A percentile compares a stretch with the other conserved stretches of the same genome.
Evolutionary conservation across 1,140 invertebrate genomes (phyloP).

Genomic region (Drosophila insularis): DNA sequence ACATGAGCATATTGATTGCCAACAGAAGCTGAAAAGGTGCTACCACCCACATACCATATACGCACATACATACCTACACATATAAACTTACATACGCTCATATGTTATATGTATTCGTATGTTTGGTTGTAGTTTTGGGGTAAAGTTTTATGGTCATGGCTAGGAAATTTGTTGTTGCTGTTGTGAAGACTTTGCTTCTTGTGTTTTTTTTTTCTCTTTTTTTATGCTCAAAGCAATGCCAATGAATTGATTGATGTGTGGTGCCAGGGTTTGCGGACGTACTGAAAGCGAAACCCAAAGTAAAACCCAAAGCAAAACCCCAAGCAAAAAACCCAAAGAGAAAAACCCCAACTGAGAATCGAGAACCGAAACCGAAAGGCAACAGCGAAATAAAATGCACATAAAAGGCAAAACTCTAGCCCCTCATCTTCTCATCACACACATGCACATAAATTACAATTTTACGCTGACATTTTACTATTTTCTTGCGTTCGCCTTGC

Average conservation of each 20-base stretch:
- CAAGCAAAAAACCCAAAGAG: background rate
- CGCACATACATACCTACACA: constrained; percentile 23
- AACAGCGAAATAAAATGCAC: constrained; percentile 65
- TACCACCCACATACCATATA: constrained; percentile 36
- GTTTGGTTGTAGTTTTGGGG: constrained; percentile 23
- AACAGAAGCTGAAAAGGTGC: constrained; percentile 17
- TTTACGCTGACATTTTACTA: constrained; percentile 81
- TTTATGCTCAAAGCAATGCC: constrained; percentile 59
- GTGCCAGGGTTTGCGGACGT: constrained; percentile 10
- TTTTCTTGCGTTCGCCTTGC: constrained; percentile 56
- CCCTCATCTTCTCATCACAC: constrained; percentile 32
- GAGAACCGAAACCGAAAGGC: constrained; percentile 62
- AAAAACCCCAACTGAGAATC: constrained; percentile 13
- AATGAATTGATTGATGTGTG: constrained; percentile 75
- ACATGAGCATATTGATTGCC: constrained; percentile 34
- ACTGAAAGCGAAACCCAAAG: constrained; percentile 3
- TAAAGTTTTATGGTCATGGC: constrained; percentile 60
- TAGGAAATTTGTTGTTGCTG: constrained; percentile 19
- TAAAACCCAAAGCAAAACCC: background rate
- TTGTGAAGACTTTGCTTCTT: constrained; percentile 18
- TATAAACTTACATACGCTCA: constrained; percentile 19
- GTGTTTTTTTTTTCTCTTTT: constrained; percentile 5
- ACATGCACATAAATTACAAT: constrained; percentile 79
- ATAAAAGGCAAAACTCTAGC: constrained; percentile 50
- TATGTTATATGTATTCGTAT: constrained; percentile 19